Conservation (phyloP, 2,888 invertebrate species). For the Nephrotoma flavescens region DNA sequence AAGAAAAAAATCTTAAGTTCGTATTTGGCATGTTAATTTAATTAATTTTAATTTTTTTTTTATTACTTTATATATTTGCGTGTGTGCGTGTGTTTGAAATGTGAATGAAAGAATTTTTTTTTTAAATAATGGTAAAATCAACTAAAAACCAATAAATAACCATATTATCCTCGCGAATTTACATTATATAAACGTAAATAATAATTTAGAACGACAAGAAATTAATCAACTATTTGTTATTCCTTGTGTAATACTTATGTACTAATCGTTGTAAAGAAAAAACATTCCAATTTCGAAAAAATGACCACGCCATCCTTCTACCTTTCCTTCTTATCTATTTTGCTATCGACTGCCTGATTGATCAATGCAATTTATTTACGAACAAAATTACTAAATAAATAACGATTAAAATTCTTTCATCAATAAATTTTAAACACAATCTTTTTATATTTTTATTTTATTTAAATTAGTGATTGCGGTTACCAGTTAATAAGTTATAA, state of each 20-base stretch:
- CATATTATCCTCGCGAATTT: not conserved
- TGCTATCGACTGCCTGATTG: not conserved
- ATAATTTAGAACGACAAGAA: not conserved
- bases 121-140: not conserved
- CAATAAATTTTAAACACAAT: not conserved
- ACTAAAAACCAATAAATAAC: not conserved
- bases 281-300: not conserved
- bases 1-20: not conserved
- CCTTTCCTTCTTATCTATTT: not conserved
- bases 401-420: not conserved
- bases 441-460: not conserved
- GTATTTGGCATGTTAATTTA: not conserved
- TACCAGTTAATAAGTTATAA: not conserved
- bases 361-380: not conserved
- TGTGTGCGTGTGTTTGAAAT: not conserved
- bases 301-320: not conserved
- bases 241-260: not conserved
- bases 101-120: not conserved
- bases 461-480: not conserved
- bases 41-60: not conserved
- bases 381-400: not conserved
- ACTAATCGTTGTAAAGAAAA: not conserved
- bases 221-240: not conserved
- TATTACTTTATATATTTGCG: not conserved
- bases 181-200: not conserved